A percentile compares a stretch with the other conserved stretches of the same genome.
Conservation (phyloP, 2,113 vertebrate species). For the Tupaia tana region DNA sequence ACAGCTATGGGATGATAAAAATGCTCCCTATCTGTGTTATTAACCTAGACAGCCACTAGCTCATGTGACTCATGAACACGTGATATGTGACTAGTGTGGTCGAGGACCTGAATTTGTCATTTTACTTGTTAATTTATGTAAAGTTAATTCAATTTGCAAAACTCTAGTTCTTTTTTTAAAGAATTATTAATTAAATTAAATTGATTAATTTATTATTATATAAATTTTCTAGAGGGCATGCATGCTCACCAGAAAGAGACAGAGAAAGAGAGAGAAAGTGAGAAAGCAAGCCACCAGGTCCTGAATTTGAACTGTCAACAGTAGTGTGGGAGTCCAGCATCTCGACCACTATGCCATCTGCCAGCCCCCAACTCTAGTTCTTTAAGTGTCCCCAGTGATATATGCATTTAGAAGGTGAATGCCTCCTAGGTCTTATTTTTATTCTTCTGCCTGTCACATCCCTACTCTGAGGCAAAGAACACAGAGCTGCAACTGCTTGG, state of each 20-base stretch:
- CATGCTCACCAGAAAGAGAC: too few species aligned
- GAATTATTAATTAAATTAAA: too few species aligned
- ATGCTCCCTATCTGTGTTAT: not conserved
- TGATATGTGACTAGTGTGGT: not conserved
- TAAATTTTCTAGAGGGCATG: too few species aligned
- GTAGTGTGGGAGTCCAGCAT: too few species aligned
- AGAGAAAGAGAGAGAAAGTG: too few species aligned
- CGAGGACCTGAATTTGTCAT: not conserved
- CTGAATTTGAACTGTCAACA: too few species aligned
- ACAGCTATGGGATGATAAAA: not conserved
- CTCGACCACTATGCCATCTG: too few species aligned
- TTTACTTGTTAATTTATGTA: not conserved
- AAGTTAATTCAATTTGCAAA: not conserved
- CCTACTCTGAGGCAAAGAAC: not conserved
- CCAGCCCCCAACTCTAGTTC: not conserved
- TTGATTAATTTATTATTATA: too few species aligned
- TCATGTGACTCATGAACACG: accelerated
- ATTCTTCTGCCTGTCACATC: not conserved
- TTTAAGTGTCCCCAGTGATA: not conserved
- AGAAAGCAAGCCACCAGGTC: too few species aligned
- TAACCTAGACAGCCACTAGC: not conserved
- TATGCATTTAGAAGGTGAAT: not conserved
- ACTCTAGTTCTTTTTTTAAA: too few species aligned
- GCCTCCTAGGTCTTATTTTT: not conserved
- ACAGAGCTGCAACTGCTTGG: not conserved